Evolutionary conservation across 2,797 vertebrate species (phyloP).

Genomic region (Iguana delicatissima): DNA sequence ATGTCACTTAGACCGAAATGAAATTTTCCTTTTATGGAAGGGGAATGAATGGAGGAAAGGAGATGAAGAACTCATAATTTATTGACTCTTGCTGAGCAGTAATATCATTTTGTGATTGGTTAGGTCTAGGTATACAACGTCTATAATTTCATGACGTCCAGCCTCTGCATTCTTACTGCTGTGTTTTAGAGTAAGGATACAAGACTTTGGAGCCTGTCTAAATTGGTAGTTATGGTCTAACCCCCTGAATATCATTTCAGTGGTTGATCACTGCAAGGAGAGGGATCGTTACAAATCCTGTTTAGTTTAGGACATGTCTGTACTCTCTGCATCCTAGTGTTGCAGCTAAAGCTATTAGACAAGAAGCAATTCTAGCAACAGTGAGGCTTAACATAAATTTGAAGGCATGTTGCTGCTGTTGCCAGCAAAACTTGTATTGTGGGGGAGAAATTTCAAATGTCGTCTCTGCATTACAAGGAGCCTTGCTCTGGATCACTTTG

Average conservation of each 20-base stretch:
- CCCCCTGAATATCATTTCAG: background rate
- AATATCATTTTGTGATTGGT: conserved; percentile 41
- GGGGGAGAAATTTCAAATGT: background rate
- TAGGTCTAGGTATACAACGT: conserved; percentile 27
- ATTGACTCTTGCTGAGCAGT: conserved; percentile 22
- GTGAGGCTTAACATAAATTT: background rate
- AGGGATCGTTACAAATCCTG: conserved; percentile 1
- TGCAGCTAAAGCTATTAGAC: background rate
- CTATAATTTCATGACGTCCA: conserved; percentile 33
- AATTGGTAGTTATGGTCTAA: conserved; percentile 10
- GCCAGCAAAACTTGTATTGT: background rate
- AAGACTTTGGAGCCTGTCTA: background rate
- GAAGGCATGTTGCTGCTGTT: background rate
- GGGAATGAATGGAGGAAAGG: conserved; percentile 23
- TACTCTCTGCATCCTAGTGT: background rate
- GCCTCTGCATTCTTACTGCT: conserved; percentile 35
- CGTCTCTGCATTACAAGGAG: background rate
- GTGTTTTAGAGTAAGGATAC: conserved; percentile 30
- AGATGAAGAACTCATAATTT: conserved; percentile 41
- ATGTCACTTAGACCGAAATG: conserved; percentile 43
- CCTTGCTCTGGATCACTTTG: background rate
- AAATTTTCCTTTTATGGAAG: conserved; percentile 41
- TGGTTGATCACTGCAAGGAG: background rate
- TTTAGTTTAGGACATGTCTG: conserved; percentile 7
- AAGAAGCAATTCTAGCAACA: background rate